phyloP scores from a whole-genome alignment of 37 sponge, comb jelly and placozoan genomes.

The Beroe forskalii region DNA sequence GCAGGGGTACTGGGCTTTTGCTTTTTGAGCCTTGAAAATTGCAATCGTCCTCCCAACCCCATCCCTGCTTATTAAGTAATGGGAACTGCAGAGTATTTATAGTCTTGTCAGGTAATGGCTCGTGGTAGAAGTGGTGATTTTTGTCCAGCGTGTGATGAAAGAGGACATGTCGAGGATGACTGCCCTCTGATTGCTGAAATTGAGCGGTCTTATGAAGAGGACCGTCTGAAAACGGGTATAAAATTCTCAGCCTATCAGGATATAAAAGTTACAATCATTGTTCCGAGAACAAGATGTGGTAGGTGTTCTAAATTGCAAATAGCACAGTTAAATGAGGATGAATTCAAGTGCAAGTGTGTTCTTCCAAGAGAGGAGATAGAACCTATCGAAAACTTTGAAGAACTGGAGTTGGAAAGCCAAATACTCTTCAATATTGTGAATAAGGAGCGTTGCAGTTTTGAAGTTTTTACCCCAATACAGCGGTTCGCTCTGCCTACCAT shows the following conservation, averaged over 20 bases:
- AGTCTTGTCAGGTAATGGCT: neutral
- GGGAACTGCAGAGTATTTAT: too few species aligned
- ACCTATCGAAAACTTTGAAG: neutral
- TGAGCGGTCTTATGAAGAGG: neutral
- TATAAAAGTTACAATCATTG: neutral
- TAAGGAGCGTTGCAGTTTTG: neutral
- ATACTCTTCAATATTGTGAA: neutral
- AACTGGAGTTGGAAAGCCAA: neutral
- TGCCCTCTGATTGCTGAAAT: neutral
- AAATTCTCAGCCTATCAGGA: neutral
- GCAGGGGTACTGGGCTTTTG: too few species aligned
- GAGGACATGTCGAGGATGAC: neutral
- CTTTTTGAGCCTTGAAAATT: too few species aligned
- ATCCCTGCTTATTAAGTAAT: too few species aligned
- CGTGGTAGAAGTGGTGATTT: neutral
- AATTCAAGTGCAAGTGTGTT: neutral
- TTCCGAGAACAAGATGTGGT: neutral
- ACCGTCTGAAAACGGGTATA: neutral
- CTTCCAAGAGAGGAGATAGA: neutral
- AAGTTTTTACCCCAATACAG: constrained; percentile 87
- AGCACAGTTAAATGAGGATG: neutral
- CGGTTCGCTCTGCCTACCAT: constrained; percentile 84
- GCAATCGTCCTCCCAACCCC: too few species aligned
- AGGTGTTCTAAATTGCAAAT: neutral
- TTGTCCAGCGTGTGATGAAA: neutral